phyloP scores from a whole-genome alignment of 2,113 vertebrate genomes.

The Gallinago undulata region DNA sequence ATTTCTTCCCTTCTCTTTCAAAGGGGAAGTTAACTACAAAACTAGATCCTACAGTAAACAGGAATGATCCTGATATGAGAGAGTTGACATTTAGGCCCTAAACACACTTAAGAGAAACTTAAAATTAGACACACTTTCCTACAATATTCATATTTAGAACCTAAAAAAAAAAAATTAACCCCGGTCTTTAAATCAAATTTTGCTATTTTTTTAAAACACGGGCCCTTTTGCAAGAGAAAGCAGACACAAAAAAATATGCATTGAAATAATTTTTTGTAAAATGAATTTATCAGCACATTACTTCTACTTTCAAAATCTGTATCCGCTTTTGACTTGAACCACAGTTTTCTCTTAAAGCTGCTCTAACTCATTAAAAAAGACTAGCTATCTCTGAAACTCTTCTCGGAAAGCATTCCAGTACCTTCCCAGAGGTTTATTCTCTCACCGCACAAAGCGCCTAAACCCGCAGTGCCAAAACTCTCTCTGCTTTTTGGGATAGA shows the following conservation, averaged over 20 bases:
- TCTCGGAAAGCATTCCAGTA: neutral
- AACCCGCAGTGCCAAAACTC: fast-evolving
- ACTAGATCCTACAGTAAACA: neutral
- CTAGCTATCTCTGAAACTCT: neutral
- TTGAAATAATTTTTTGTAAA: neutral
- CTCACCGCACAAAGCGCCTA: neutral
- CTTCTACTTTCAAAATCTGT: neutral
- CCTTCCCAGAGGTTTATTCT: neutral
- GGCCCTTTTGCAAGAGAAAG: neutral
- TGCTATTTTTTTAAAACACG: neutral
- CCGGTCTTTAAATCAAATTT: neutral
- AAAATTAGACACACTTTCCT: neutral
- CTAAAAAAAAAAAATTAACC: no score
- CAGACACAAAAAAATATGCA: neutral
- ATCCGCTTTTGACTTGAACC: neutral
- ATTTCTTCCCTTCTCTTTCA: neutral
- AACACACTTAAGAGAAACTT: neutral
- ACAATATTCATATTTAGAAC: neutral
- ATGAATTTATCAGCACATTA: neutral
- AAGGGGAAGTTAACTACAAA: neutral
- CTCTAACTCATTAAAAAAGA: neutral
- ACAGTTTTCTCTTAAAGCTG: neutral
- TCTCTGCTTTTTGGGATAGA: neutral
- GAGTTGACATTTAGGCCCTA: neutral
- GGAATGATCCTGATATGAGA: neutral